Percentiles rank a stretch among this genome's conserved stretches.
These are phyloP conservation scores for Cairina moschata DNA, from an alignment of 2,113 vertebrate genomes.

Conservation along the genomic window DNA sequence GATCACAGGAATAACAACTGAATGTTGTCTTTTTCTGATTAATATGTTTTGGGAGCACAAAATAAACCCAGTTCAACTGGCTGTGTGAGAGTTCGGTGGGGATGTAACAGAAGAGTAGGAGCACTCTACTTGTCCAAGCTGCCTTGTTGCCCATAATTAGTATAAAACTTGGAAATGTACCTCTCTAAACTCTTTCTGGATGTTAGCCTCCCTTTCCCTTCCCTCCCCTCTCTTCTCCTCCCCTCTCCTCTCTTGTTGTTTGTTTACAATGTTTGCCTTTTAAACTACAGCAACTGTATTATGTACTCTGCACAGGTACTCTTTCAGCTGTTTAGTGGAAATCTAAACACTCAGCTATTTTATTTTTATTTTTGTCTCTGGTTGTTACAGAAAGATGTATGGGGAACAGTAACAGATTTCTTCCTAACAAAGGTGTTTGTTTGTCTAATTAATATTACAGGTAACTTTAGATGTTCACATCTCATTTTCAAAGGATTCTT, in stretches of 20 bases:
- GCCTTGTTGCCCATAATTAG: not conserved
- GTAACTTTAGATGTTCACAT: not conserved
- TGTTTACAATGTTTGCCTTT: not conserved
- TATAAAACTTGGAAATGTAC: not conserved
- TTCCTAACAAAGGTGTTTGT: not conserved
- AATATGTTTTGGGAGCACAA: not conserved
- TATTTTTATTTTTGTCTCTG: not conserved
- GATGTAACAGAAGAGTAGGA: not conserved
- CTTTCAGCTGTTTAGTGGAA: not conserved
- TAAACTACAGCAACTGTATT: not conserved
- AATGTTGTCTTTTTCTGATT: not conserved
- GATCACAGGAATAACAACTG: not conserved
- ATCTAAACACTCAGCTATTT: not conserved
- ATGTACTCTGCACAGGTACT: not conserved
- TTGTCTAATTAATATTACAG: not conserved
- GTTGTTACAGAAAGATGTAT: not conserved
- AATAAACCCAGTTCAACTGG: not conserved
- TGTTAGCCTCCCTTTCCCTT: not conserved
- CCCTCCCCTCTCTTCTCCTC: not conserved
- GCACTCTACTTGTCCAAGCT: not conserved
- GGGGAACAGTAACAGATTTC: not conserved
- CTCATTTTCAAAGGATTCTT: not conserved
- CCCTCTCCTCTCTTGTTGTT: not conserved
- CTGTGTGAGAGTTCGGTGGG: not conserved
- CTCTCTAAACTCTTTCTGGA: not conserved